These are phyloP conservation scores for Charanyca ferruginea DNA, from an alignment of 2,888 invertebrate species.

Conservation along the genomic window DNA sequence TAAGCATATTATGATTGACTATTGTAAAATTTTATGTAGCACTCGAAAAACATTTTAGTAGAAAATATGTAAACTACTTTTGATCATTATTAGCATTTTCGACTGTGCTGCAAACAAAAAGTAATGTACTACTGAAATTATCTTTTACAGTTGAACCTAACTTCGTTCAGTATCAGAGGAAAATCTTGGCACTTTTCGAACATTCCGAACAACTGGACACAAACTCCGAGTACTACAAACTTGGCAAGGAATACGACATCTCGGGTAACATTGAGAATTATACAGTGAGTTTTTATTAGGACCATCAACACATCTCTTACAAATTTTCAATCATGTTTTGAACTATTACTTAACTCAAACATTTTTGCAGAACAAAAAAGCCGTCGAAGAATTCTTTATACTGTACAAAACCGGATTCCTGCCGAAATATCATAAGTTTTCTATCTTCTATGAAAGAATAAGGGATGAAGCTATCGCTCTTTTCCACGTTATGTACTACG, in stretches of 20 bases:
- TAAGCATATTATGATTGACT: no score
- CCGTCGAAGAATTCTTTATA: conserved; percentile 83
- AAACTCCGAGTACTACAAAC: conserved; percentile 75
- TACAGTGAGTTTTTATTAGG: conserved; percentile 58
- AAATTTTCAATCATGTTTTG: neutral
- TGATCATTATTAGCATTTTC: no score
- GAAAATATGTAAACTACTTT: no score
- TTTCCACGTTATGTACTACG: conserved; percentile 91
- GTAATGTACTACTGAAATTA: neutral
- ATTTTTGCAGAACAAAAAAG: conserved; percentile 81
- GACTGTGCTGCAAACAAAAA: neutral
- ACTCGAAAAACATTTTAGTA: no score
- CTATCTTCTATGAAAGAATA: conserved; percentile 85
- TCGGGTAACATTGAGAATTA: conserved; percentile 81
- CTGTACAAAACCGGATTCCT: conserved; percentile 85
- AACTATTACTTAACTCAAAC: neutral
- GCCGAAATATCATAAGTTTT: conserved; percentile 87
- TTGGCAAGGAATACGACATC: conserved; percentile 79
- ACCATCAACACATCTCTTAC: neutral
- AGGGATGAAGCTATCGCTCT: conserved; percentile 88
- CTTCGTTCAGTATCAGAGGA: conserved; percentile 80
- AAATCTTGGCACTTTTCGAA: conserved; percentile 84
- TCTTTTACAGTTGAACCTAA: conserved; percentile 68
- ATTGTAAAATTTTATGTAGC: no score
- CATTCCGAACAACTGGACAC: conserved; percentile 79